Evolutionary conservation across 2,113 vertebrate genomes (phyloP).

Genomic region (Geococcyx californianus): DNA sequence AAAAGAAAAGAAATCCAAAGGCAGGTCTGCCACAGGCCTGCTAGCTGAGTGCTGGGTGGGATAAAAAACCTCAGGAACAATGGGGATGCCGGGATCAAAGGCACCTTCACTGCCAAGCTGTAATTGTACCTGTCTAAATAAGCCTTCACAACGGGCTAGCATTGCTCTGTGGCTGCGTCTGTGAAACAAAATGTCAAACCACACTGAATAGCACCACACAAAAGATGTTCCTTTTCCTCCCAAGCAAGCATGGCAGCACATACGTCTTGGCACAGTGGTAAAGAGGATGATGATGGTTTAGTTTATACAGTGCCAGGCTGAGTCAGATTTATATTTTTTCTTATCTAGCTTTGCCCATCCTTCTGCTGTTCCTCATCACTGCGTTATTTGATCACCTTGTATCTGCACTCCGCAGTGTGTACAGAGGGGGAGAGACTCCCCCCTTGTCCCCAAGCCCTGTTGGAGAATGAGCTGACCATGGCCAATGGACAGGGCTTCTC

Average conservation of each 20-base stretch:
- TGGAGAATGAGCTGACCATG: accelerated
- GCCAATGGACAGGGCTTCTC: accelerated
- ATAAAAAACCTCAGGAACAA: constrained; percentile 31
- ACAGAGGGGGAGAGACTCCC: background rate
- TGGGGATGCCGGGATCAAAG: constrained; percentile 31
- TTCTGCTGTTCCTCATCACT: background rate
- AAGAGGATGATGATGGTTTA: background rate
- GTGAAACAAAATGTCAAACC: background rate
- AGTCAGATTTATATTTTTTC: background rate
- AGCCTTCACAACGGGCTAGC: background rate
- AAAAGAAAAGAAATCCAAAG: constrained; percentile 9
- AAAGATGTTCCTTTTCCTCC: background rate
- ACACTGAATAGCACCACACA: background rate
- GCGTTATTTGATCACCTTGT: background rate
- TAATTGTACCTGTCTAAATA: background rate
- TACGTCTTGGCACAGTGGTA: background rate
- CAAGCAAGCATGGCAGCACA: background rate
- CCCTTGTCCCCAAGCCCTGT: accelerated
- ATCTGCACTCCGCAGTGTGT: background rate
- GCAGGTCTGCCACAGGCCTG: background rate
- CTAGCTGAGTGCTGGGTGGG: background rate
- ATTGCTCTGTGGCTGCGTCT: background rate
- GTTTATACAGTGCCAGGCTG: background rate
- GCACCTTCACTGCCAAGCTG: background rate
- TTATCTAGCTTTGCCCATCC: background rate